Evolutionary conservation across 2,113 vertebrate genomes (phyloP).

Genomic region (Diphyllodes magnificus): DNA sequence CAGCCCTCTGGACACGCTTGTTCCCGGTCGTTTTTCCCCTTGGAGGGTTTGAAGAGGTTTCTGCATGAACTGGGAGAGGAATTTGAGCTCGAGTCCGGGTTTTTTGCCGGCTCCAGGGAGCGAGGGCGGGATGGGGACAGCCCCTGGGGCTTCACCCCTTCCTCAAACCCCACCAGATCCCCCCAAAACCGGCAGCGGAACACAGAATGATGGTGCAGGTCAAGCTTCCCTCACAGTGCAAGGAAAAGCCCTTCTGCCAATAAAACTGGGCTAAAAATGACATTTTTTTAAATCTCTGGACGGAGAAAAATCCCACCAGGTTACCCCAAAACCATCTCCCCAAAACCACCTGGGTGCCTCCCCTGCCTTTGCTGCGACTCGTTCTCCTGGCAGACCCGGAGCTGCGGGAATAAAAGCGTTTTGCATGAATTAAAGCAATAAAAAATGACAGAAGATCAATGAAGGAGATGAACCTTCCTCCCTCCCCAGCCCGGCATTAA

Average conservation of each 20-base stretch:
- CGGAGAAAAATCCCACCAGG: not conserved
- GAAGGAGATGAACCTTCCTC: not conserved
- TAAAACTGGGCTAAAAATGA: not conserved
- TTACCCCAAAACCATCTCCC: not conserved
- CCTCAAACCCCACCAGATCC: not conserved
- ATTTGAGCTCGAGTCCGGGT: not conserved
- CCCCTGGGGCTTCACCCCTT: not conserved
- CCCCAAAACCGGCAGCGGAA: not conserved
- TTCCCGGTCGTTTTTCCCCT: not conserved
- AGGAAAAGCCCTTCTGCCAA: not conserved
- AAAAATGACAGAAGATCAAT: not conserved
- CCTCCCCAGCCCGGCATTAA: not conserved
- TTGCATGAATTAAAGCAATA: not conserved
- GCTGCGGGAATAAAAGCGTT: not conserved
- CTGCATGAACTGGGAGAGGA: not conserved
- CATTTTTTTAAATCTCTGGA: not conserved
- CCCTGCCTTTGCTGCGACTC: not conserved
- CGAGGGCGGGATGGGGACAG: fast-evolving
- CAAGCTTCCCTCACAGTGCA: not conserved
- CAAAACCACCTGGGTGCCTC: not conserved
- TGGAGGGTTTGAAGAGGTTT: not conserved
- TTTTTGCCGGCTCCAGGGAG: not conserved
- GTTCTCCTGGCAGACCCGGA: not conserved
- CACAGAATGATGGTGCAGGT: not conserved
- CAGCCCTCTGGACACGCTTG: fast-evolving